Evolutionary conservation across 1,140 invertebrate species (phyloP).

Genomic region (Listronotus bonariensis): DNA sequence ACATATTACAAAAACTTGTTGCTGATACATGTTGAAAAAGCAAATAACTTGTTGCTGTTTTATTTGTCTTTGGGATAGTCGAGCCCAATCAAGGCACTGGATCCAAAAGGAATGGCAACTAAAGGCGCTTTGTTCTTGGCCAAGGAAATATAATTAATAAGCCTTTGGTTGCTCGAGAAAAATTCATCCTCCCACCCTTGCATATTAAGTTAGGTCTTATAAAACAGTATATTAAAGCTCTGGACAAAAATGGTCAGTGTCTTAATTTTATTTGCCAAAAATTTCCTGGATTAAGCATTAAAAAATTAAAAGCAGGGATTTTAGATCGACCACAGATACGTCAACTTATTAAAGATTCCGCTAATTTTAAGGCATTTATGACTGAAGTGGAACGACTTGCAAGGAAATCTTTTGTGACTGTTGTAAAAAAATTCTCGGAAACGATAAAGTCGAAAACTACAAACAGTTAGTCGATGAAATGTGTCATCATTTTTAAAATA

Average conservation of each 20-base stretch:
- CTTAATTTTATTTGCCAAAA: constrained; percentile 37
- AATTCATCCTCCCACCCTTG: constrained; percentile 46
- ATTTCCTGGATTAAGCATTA: constrained; percentile 25
- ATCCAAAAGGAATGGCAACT: no score
- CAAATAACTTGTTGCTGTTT: no score
- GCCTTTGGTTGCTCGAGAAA: constrained; percentile 13
- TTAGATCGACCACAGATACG: constrained; percentile 35
- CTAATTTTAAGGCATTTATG: constrained; percentile 16
- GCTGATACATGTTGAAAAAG: no score
- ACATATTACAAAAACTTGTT: no score
- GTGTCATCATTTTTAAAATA: constrained; percentile 32
- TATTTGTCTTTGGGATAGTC: no score
- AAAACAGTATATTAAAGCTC: constrained; percentile 52
- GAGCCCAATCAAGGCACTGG: no score
- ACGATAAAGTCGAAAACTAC: constrained; percentile 37
- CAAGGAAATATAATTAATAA: constrained; percentile 4
- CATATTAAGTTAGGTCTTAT: constrained; percentile 51
- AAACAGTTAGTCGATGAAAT: constrained; percentile 34
- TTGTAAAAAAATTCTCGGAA: constrained; percentile 42
- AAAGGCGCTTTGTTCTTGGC: neutral
- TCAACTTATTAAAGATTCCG: constrained; percentile 4
- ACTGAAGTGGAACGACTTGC: constrained; percentile 17
- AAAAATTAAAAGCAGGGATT: constrained; percentile 36
- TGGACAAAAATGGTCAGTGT: constrained; percentile 36
- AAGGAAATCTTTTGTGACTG: constrained; percentile 18